Conservation (phyloP, 1,140 invertebrate genomes). For the Penaeus indicus region DNA sequence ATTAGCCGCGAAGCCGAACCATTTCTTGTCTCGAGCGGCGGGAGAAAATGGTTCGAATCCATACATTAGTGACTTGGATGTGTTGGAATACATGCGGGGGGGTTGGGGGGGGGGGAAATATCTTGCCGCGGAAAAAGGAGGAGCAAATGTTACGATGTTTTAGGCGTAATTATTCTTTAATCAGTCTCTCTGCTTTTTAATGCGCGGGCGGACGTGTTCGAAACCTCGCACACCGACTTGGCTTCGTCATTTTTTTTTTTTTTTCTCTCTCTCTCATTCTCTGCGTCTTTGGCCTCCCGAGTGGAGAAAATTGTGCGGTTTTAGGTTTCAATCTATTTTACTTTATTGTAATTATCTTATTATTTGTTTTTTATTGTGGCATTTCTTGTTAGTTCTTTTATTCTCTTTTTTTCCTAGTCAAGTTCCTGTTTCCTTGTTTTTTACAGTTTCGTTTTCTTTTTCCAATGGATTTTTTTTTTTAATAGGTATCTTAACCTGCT, state of each 20-base stretch:
- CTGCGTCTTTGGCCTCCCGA: not conserved
- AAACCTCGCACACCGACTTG: slow-evolving; percentile 25
- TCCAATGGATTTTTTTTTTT: too few species aligned
- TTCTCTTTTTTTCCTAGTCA: too few species aligned
- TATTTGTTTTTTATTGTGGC: not conserved
- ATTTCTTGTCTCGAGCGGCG: too few species aligned
- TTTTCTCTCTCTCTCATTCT: not conserved
- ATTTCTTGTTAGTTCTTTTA: too few species aligned
- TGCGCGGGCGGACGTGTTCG: slow-evolving; percentile 55
- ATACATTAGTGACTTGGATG: slow-evolving; percentile 46
- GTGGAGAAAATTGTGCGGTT: not conserved
- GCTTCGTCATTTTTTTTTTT: not conserved
- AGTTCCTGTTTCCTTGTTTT: too few species aligned
- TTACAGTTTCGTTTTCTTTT: too few species aligned
- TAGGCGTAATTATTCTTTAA: slow-evolving; percentile 66
- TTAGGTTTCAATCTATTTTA: not conserved
- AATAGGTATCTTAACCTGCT: too few species aligned
- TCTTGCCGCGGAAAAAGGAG: slow-evolving; percentile 40
- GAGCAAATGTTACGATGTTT: slow-evolving; percentile 66
- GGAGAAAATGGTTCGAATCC: slow-evolving; percentile 37
- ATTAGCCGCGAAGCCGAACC: too few species aligned
- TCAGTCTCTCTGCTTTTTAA: slow-evolving; percentile 65
- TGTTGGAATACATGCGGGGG: slow-evolving; percentile 43
- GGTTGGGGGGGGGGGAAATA: slow-evolving; percentile 27
- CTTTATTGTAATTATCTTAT: not conserved